A percentile compares a stretch with the other conserved stretches of the same genome.
Evolutionary conservation across 2,888 invertebrate species (phyloP).

Genomic region (Euzophera pinguis): DNA sequence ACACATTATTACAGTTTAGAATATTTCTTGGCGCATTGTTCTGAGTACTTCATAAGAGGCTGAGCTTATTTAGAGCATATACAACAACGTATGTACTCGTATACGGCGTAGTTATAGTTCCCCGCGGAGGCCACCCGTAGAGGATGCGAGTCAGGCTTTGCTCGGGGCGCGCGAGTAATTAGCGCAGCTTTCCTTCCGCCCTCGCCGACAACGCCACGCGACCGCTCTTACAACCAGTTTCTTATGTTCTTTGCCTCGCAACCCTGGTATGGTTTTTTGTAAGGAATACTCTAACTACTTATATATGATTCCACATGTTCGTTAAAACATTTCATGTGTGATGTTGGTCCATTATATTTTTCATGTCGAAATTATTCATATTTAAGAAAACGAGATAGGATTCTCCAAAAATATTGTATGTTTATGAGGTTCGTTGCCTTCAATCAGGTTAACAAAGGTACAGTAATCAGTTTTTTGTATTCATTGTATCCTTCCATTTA

Average conservation of each 20-base stretch:
- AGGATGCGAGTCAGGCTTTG: constrained; percentile 41
- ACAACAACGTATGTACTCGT: constrained; percentile 18
- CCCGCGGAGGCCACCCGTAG: constrained; percentile 23
- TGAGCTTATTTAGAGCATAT: constrained; percentile 14
- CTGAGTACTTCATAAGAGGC: constrained; percentile 8
- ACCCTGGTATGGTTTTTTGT: neutral
- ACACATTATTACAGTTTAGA: neutral
- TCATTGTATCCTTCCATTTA: constrained; percentile 29
- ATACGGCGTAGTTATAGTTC: constrained; percentile 39
- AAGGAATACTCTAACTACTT: neutral
- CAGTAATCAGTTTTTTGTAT: constrained; percentile 38
- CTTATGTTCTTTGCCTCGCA: constrained; percentile 20
- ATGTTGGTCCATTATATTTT: neutral
- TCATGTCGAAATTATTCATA: neutral
- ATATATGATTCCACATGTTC: neutral
- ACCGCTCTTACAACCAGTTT: constrained; percentile 13
- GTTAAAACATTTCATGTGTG: neutral
- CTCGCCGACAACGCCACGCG: constrained; percentile 30
- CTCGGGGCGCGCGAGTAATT: constrained; percentile 67
- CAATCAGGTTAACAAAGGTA: constrained; percentile 50
- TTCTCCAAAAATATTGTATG: constrained; percentile 32
- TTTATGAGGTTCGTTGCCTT: constrained; percentile 28
- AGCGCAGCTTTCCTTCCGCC: constrained; percentile 72
- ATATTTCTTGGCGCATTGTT: neutral
- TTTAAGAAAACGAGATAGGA: constrained; percentile 9